These are phyloP conservation scores for Psilopogon haemacephalus DNA, from an alignment of 2,113 vertebrate genomes.

Conservation along the genomic window DNA sequence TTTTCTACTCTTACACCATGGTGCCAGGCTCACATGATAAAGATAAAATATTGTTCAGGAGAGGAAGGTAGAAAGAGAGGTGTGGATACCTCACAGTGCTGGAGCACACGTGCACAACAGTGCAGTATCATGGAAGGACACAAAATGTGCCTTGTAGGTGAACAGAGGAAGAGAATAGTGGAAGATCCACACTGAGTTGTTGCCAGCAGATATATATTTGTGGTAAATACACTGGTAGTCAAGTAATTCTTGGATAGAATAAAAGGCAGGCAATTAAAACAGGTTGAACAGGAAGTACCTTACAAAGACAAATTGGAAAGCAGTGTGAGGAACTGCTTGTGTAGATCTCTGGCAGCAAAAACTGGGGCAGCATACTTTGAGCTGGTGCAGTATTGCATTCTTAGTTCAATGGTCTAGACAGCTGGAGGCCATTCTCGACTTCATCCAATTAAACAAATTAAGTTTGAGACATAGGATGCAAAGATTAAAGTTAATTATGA, in stretches of 20 bases:
- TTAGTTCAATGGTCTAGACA: slow-evolving; percentile 55
- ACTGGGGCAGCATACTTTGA: neutral
- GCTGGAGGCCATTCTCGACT: slow-evolving; percentile 38
- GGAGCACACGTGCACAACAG: neutral
- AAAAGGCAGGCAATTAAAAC: slow-evolving; percentile 4
- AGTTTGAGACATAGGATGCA: slow-evolving; percentile 42
- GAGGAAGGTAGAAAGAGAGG: neutral
- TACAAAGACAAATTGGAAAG: slow-evolving; percentile 14
- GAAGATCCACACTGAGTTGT: neutral
- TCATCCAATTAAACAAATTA: slow-evolving; percentile 58
- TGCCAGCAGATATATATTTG: neutral
- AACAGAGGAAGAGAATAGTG: neutral
- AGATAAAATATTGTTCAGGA: neutral
- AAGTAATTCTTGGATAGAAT: slow-evolving; percentile 9
- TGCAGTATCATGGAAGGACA: neutral
- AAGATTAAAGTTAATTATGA: slow-evolving; percentile 54
- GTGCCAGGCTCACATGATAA: neutral
- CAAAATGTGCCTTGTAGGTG: neutral
- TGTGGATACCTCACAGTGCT: neutral
- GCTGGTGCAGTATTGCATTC: neutral
- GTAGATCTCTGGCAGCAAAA: neutral
- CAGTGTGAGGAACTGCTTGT: slow-evolving; percentile 2
- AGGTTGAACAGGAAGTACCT: slow-evolving; percentile 50
- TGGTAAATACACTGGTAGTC: neutral
- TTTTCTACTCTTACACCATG: neutral